Evolutionary conservation across 2,888 invertebrate genomes (phyloP), one percentile per base, ranked within the genome.

Genomic region (Priocnemis perturbator): DNA sequence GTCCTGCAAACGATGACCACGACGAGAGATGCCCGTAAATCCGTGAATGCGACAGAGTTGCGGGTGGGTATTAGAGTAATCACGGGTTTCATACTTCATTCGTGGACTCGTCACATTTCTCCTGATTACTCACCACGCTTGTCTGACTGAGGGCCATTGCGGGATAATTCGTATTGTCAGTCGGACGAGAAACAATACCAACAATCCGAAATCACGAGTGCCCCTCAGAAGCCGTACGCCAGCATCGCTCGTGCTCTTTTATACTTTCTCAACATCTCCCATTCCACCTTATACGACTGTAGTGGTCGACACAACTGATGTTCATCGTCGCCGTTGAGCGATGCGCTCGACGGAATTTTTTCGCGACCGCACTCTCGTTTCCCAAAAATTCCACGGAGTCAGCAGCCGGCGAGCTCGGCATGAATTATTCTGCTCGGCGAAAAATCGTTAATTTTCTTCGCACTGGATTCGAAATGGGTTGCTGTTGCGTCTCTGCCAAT

Each of bases 121-220:
- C 74, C 61, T 50, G 37, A 37, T 77, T 86, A 91, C 91, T 92
- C 87, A 92, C 90, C 90, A 94, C 94, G 86, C 93, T 91, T 83
- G 92, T 90, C 90, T 94, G 94, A 91, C 93, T 94, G 90, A 93
- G 91, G 89, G 94, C 93, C 93, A 93, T 93, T 83, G 83, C 81
- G 78, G 82, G 85, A 83, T 81, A 81, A 87, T 87, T 87, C 83
- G 87, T 87, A 87, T 87, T 87, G 86, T 88, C 86, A 85, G 83
- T 84, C 82, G 73, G 67, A 69, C 58, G 79, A 85, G 71, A 81
- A 88, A 87, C 85, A 88, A 88, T 85, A 85, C 82, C 82, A 87
- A 86, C 78, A 79, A 87, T 83, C 82, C 84, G 72, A 82, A 81
- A 79, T 81, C 76, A 62, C 78, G 83, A 75, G 79, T 76, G 81